Percentiles rank a stretch among this genome's conserved stretches.
Evolutionary conservation across 1,140 invertebrate species (phyloP).

Genomic region (Brachionus calyciflorus): DNA sequence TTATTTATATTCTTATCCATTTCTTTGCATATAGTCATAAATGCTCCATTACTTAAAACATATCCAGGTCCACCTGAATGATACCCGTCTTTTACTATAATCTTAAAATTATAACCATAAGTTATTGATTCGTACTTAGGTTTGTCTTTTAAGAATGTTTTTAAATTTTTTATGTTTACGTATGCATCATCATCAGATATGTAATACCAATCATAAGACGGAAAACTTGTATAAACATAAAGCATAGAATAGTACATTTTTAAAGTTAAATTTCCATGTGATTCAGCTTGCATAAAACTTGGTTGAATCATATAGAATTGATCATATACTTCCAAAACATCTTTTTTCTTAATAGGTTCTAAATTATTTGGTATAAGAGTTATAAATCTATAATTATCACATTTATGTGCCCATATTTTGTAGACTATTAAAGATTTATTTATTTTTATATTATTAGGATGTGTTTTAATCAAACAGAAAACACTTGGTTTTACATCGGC

Average conservation of each 20-base stretch:
- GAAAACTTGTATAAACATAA: conserved; percentile 62
- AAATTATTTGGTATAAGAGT: neutral
- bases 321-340: neutral
- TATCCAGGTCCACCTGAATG: conserved; percentile 53
- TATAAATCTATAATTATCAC: no score
- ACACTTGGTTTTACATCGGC: no score
- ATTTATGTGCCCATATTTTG: neutral
- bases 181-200: conserved; percentile 92
- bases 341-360: neutral
- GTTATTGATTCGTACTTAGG: conserved; percentile 48
- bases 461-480: conserved; percentile 8
- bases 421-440: neutral
- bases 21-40: neutral
- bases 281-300: neutral
- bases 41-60: conserved; percentile 51
- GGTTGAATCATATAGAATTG: conserved; percentile 21
- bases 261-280: neutral
- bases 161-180: conserved; percentile 64
- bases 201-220: conserved; percentile 76
- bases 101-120: conserved; percentile 33
- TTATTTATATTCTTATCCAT: neutral
- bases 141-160: conserved; percentile 53
- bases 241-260: neutral
- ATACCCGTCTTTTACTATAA: neutral
- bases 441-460: neutral